Base-by-base conservation (phyloP, 1,140 invertebrate species). In the Musca vetustissima region DNA sequence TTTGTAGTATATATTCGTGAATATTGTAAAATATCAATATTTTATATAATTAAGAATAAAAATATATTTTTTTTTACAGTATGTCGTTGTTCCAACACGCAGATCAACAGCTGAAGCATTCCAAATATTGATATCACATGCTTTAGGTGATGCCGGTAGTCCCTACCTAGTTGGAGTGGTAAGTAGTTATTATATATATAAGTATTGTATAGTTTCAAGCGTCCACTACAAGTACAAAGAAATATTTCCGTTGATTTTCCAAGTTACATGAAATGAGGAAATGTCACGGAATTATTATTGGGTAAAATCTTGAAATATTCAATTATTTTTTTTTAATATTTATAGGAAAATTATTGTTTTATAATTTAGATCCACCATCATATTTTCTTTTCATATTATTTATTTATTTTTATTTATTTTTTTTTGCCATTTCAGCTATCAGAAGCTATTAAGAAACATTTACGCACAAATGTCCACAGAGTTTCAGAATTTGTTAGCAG, bases 41-140 rank as follows among this genome's bases (percentile, higher is more conserved):
- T 24, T 49, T 49, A 11, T 28, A 1, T 14, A 15, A 65, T 15
- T 24, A 22, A 25, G 22, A 4, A 28, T 22, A 59, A 64, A 25
- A 36, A 2, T 9, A 61, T 11, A 24, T 61, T 43, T 36, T 36
- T 36, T 61, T 0, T 69, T 67, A 4, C 83, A 96, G 93, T 98
- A 97, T 84, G 93, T 96, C 32, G 93, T 97, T 15, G 85, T 95
- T 72, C 96, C 96, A 4, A 94, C 93, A 14, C 88, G 95, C 78
- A 86, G 96, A 78, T 94, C 94, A 0, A 94, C 94, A 25, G 96
- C 96, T 7, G 94, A 96, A 86, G 95, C 96, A 19, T 93, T 97
- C 76, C 96, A 98, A 86, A 96, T 97, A 75, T 85, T 97, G n/a
- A 85, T 96, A 71, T 95, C 94, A 6, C 96, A 98, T 84, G 91